These are phyloP conservation scores for Phrynocephalus versicolor DNA, from an alignment of 2,113 vertebrate species.

Conservation along the genomic window DNA sequence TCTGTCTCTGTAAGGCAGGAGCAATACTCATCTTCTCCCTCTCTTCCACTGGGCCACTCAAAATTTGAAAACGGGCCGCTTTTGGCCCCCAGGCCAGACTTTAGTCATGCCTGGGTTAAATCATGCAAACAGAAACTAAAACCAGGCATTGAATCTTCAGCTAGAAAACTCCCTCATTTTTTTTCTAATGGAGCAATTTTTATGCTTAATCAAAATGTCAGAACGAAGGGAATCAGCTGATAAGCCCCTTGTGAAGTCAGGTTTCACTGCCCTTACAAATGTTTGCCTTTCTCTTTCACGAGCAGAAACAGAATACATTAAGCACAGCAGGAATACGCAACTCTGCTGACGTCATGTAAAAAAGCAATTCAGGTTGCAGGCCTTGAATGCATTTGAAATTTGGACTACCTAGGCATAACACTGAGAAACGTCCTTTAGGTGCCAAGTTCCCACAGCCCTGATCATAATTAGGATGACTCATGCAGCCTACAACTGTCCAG, in stretches of 20 bases:
- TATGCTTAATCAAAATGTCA: neutral
- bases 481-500: neutral
- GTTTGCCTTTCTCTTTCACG: neutral
- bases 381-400: slow-evolving; percentile 18
- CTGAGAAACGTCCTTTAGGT: neutral
- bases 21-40: no score
- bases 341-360: neutral
- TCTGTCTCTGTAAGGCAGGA: no score
- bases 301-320: neutral
- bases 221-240: neutral
- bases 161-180: neutral
- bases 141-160: neutral
- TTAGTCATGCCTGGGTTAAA: neutral
- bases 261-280: neutral
- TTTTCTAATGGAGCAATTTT: neutral
- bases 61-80: no score
- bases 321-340: neutral
- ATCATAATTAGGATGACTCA: slow-evolving; percentile 28
- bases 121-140: neutral
- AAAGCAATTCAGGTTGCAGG: neutral
- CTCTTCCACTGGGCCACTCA: no score
- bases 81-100: no score
- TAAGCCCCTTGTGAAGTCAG: neutral
- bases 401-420: neutral
- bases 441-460: neutral